A percentile compares a stretch with the other conserved stretches of the same genome.
phyloP scores from a whole-genome alignment of 2,888 invertebrate species.

The Meghimatium bilineatum region DNA sequence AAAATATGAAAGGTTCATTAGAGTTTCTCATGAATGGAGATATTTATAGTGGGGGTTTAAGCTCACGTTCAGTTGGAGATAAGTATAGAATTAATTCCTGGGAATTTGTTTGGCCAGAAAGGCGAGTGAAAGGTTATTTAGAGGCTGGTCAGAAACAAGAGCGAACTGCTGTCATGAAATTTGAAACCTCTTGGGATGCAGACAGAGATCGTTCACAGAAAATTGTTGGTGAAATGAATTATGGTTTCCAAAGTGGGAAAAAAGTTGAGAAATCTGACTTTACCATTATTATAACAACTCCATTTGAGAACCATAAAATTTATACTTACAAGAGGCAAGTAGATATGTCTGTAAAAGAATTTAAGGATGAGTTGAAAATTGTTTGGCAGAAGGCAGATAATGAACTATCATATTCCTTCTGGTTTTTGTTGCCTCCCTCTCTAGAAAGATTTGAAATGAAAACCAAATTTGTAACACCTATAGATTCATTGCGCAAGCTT shows the following conservation, averaged over 20 bases:
- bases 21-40: not conserved
- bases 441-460: conserved; percentile 42
- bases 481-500: not conserved
- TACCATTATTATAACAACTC: conserved; percentile 20
- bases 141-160: conserved; percentile 46
- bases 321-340: conserved; percentile 21
- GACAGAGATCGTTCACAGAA: conserved; percentile 60
- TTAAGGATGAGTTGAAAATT: conserved; percentile 34
- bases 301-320: conserved; percentile 40
- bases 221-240: conserved; percentile 50
- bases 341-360: conserved; percentile 2
- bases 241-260: conserved; percentile 12
- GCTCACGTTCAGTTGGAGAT: not conserved
- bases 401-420: conserved; percentile 37
- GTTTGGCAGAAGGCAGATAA: conserved; percentile 35
- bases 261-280: not conserved
- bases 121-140: conserved; percentile 36
- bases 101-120: conserved; percentile 44
- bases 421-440: conserved; percentile 19
- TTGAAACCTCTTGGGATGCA: conserved; percentile 62
- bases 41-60: conserved; percentile 19
- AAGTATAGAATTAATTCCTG: conserved; percentile 21
- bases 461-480: conserved; percentile 31
- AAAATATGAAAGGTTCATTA: not conserved
- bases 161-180: conserved; percentile 8